These are phyloP conservation scores for Epizoanthus stellaris DNA, from an alignment of 92 coral and sea anemone genomes.

Conservation along the genomic window DNA sequence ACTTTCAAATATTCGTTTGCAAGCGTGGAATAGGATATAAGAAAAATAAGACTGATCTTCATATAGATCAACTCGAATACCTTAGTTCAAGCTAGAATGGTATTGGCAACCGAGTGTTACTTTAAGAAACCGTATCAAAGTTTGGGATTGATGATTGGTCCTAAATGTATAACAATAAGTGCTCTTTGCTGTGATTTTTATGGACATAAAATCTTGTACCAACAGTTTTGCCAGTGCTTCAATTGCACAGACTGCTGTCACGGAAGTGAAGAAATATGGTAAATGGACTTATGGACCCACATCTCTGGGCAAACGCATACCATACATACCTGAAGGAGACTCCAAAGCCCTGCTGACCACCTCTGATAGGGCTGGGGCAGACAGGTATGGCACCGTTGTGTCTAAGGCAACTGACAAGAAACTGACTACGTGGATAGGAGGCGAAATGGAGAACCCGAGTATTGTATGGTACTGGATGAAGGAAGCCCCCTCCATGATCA, in stretches of 20 bases:
- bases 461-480: slow-evolving; percentile 98
- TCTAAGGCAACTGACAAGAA: slow-evolving; percentile 55
- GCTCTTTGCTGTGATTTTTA: neutral
- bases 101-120: too few relatives aligned
- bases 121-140: neutral
- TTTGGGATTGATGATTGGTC: too few relatives aligned
- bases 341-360: slow-evolving; percentile 80
- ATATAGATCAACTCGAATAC: too few relatives aligned
- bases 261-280: slow-evolving; percentile 78
- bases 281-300: slow-evolving; percentile 83
- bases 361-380: slow-evolving; percentile 72
- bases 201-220: neutral
- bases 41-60: too few relatives aligned
- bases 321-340: slow-evolving; percentile 77
- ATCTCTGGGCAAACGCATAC: slow-evolving; percentile 83
- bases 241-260: slow-evolving; percentile 64
- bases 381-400: slow-evolving; percentile 83
- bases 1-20: too few relatives aligned
- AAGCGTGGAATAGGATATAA: too few relatives aligned
- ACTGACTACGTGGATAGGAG: slow-evolving; percentile 86
- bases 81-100: too few relatives aligned
- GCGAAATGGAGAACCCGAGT: slow-evolving; percentile 73
- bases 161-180: neutral
- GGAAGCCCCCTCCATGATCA: slow-evolving; percentile 82
- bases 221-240: slow-evolving; percentile 54